phyloP scores from a whole-genome alignment of 2,888 invertebrate genomes.

The Lutraria lutraria region DNA sequence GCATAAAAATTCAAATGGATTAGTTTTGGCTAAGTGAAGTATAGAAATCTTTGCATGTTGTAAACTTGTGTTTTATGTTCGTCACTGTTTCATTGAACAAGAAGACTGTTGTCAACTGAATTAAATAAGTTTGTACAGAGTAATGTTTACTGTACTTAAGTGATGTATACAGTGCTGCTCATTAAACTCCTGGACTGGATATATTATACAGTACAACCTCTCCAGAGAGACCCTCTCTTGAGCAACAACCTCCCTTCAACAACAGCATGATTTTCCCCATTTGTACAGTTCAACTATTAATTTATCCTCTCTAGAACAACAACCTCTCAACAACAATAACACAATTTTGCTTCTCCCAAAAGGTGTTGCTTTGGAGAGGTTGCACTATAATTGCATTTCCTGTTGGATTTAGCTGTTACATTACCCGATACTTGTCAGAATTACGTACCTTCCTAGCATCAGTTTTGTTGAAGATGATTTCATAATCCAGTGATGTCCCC shows the following conservation, averaged over 20 bases:
- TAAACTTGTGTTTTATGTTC: not conserved
- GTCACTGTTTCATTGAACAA: not conserved
- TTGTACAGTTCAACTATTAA: too few relatives aligned
- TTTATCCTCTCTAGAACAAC: too few relatives aligned
- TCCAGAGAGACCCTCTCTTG: too few relatives aligned
- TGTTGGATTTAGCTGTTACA: not conserved
- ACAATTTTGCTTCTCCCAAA: too few relatives aligned
- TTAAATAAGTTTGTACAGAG: not conserved
- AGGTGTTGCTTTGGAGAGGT: too few relatives aligned
- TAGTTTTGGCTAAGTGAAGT: not conserved
- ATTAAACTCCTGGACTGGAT: not conserved
- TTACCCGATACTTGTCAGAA: not conserved
- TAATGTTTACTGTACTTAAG: not conserved
- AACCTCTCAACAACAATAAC: too few relatives aligned
- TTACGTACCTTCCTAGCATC: not conserved
- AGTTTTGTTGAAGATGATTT: not conserved
- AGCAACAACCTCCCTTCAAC: too few relatives aligned
- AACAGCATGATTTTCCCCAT: too few relatives aligned
- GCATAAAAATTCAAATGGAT: not conserved
- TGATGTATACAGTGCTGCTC: not conserved
- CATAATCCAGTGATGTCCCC: not conserved
- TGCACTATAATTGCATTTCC: too few relatives aligned
- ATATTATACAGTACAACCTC: too few relatives aligned
- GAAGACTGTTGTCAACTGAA: not conserved
- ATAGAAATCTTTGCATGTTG: not conserved